These are phyloP conservation scores for Phaethon lepturus DNA, from an alignment of 2,113 vertebrate species.

Conservation along the genomic window DNA sequence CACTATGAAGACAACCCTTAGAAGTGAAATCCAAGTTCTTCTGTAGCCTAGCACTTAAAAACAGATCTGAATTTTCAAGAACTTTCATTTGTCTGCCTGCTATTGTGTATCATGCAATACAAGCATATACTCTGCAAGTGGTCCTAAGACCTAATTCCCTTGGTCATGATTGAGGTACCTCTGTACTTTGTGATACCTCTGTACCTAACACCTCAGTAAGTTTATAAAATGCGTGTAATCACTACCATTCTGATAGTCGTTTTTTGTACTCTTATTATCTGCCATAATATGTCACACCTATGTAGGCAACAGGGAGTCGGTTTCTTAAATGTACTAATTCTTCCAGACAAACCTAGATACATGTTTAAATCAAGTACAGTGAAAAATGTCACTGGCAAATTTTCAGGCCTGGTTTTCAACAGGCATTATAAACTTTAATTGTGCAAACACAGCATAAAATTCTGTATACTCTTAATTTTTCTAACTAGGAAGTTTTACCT, in stretches of 20 bases:
- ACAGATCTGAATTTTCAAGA: background rate
- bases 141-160: background rate
- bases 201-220: background rate
- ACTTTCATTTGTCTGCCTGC: background rate
- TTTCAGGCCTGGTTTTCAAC: background rate
- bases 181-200: background rate
- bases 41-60: background rate
- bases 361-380: background rate
- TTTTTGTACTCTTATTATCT: background rate
- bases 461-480: background rate
- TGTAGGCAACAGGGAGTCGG: background rate
- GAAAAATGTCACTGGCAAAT: background rate
- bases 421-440: background rate
- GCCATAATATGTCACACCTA: background rate
- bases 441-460: background rate
- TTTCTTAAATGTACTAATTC: background rate
- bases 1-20: background rate
- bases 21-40: background rate
- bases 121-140: background rate
- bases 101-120: background rate
- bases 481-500: background rate
- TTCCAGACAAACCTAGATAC: background rate
- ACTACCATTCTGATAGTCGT: background rate
- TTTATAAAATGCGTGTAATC: background rate
- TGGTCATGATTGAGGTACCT: background rate